Conservation (phyloP, 2,888 invertebrate genomes). For the Bugula neritina region DNA sequence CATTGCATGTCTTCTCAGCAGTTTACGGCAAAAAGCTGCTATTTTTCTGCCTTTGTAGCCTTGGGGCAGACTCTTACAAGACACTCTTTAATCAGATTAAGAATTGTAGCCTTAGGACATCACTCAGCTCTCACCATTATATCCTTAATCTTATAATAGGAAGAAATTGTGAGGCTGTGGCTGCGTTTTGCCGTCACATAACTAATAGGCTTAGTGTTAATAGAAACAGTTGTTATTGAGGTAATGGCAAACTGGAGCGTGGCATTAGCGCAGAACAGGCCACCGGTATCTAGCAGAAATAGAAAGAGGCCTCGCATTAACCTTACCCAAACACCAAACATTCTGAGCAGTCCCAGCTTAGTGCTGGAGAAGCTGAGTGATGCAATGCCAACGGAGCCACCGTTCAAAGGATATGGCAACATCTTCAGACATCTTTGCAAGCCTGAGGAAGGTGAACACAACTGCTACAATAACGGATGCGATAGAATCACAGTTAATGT, state of each 20-base stretch:
- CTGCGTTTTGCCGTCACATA: not conserved
- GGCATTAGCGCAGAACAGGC: constrained; percentile 15
- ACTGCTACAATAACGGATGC: constrained; percentile 43
- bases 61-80: no score
- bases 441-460: constrained; percentile 33
- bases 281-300: not conserved
- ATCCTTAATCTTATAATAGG: not conserved
- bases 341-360: not conserved
- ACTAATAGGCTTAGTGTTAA: not conserved
- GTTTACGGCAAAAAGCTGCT: no score
- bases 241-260: constrained; percentile 18
- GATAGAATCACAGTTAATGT: constrained; percentile 51
- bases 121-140: not conserved
- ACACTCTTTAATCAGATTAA: not conserved
- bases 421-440: constrained; percentile 16
- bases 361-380: not conserved
- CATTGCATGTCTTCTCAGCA: not conserved
- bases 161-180: not conserved
- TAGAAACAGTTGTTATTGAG: not conserved
- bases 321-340: not conserved
- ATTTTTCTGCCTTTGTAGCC: no score
- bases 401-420: constrained; percentile 14
- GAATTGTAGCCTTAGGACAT: not conserved
- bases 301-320: not conserved
- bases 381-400: constrained; percentile 11